Conservation (phyloP, 2,797 vertebrate species). For the Esox masquinongy region DNA sequence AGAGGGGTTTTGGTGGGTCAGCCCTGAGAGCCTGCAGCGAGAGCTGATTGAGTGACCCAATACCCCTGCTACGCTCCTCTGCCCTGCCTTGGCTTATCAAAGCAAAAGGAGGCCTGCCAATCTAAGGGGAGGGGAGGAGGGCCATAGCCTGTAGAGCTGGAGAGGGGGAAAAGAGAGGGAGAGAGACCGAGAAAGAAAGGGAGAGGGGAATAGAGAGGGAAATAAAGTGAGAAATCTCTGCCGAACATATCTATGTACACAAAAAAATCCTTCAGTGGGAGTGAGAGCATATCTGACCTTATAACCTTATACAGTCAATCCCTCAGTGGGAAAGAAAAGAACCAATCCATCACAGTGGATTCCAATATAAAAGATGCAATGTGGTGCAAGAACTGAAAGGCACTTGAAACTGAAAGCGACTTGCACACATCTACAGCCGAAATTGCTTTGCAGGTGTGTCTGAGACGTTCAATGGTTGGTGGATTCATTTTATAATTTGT, state of each 20-base stretch:
- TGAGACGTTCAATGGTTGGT: neutral
- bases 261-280: constrained; percentile 6
- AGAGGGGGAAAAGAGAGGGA: neutral
- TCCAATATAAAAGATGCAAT: neutral
- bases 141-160: neutral
- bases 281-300: constrained; percentile 20
- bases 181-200: neutral
- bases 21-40: constrained; percentile 64
- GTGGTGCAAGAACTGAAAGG: too few relatives aligned
- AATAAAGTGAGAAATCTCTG: neutral
- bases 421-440: neutral
- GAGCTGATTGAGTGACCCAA: constrained; percentile 69
- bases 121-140: constrained; percentile 33
- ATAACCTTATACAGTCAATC: constrained; percentile 20
- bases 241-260: neutral
- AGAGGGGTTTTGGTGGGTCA: constrained; percentile 31
- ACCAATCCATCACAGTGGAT: neutral
- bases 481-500: too few relatives aligned
- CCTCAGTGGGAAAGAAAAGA: constrained; percentile 22
- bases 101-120: constrained; percentile 56
- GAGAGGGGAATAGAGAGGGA: neutral
- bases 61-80: constrained; percentile 43
- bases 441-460: neutral
- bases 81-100: constrained; percentile 57
- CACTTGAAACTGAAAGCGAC: neutral